Evolutionary conservation across 2,888 invertebrate genomes (phyloP), one percentile per base, ranked within the genome.

Genomic region (Drosophila quinaria): DNA sequence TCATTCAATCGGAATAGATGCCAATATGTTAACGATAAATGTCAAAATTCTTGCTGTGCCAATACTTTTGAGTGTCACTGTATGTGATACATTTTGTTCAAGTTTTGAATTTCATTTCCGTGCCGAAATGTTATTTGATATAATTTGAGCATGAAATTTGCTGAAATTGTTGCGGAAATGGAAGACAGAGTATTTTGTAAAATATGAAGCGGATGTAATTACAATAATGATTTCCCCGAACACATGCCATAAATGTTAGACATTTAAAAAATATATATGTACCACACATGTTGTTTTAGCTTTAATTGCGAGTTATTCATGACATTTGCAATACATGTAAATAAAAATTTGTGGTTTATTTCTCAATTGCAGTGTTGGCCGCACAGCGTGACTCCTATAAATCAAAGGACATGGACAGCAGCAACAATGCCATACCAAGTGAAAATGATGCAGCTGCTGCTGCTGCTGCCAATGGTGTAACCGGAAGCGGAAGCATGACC

Each of bases 381-480:
- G 92, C 93, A 62, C 93, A 93, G 81, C 91, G 93, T 52, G 92
- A 93, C 70, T 89, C 91, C 33, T 87, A 89, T 61, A 92, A 92
- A 66, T 87, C 91, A 59, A 92, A 93, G 80, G 92, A 92, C 75
- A 71, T 90, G 58, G 81, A 89, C 71, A 89, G 80, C 78, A 80
- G 78, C 68, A 90, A 91, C 72, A 90, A 90, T 84, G 90, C 87
- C 63, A 83, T 91, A 73, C 87, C 81, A 58, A 88, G 78, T 68
- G 68, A 67, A 29, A 74, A 68, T 49, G 78, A 74, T 79, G 78
- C 60, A 6, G 69, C 54, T 41, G 65, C 56, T 17, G 68, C 58
- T 3, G 68, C 42, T 29, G 70, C 41, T 64, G 70, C 59, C 69
- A 76, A 60, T 79, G 80, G 77, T 81, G 87, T 71, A 35, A 66